A percentile compares a stretch with the other conserved stretches of the same genome.
Conservation (phyloP, 2,888 invertebrate genomes). For the Darwinula stevensoni region DNA sequence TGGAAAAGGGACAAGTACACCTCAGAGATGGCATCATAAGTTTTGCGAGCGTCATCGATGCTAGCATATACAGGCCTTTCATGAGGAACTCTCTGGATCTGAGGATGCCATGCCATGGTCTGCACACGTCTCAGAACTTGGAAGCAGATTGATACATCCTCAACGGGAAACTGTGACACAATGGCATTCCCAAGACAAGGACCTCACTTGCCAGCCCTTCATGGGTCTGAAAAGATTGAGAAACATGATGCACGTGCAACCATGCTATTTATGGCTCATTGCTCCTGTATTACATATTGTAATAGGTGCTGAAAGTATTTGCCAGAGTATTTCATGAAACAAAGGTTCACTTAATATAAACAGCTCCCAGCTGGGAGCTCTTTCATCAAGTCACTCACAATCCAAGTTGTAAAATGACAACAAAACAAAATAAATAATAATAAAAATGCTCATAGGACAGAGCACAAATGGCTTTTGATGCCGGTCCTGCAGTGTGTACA, state of each 20-base stretch:
- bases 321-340: too few species aligned
- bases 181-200: conserved; percentile 28
- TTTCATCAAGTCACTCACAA: not conserved
- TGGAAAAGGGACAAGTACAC: conserved; percentile 16
- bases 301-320: too few species aligned
- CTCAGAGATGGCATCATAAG: conserved; percentile 32
- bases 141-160: conserved; percentile 50
- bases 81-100: conserved; percentile 69
- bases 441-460: not conserved
- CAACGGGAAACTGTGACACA: conserved; percentile 42
- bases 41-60: conserved; percentile 25
- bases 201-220: conserved; percentile 63
- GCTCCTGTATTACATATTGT: too few species aligned
- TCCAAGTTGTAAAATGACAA: too few species aligned
- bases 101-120: conserved; percentile 58
- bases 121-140: conserved; percentile 79
- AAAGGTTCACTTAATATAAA: not conserved
- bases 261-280: too few species aligned
- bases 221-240: too few species aligned
- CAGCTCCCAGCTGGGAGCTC: not conserved
- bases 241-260: too few species aligned
- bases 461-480: not conserved
- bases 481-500: not conserved
- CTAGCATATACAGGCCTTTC: conserved; percentile 78
- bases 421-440: too few species aligned